Conservation (phyloP, 2,888 invertebrate genomes). For the Xestia ashworthii region DNA sequence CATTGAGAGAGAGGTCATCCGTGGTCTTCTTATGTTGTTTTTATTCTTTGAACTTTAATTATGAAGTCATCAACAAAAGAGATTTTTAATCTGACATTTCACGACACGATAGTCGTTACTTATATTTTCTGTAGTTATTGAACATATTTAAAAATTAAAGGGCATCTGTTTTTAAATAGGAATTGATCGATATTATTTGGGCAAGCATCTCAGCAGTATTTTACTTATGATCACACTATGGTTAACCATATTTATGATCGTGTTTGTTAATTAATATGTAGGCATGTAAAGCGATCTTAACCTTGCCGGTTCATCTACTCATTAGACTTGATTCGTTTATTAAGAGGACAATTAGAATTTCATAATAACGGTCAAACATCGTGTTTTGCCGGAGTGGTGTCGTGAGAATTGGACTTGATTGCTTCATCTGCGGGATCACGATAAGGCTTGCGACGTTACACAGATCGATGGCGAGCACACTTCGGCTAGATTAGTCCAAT, state of each 20-base stretch:
- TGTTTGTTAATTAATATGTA: slow-evolving; percentile 49
- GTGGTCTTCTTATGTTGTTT: slow-evolving; percentile 38
- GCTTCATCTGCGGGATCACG: slow-evolving; percentile 75
- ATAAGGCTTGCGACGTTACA: slow-evolving; percentile 66
- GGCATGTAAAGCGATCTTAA: slow-evolving; percentile 22
- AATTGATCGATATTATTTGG: background rate
- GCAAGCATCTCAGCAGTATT: slow-evolving; percentile 2
- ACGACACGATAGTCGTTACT: slow-evolving; percentile 23
- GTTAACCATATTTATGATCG: slow-evolving; percentile 11
- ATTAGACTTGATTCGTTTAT: slow-evolving; percentile 59
- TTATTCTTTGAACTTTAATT: slow-evolving; percentile 57
- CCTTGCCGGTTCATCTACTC: slow-evolving; percentile 29
- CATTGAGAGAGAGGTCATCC: slow-evolving; percentile 48
- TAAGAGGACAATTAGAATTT: slow-evolving; percentile 73
- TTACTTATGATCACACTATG: background rate
- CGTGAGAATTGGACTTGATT: slow-evolving; percentile 78
- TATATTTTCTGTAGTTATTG: slow-evolving; percentile 8
- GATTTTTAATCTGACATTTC: slow-evolving; percentile 57
- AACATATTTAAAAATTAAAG: slow-evolving; percentile 15
- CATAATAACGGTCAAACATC: slow-evolving; percentile 71
- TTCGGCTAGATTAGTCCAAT: slow-evolving; percentile 71
- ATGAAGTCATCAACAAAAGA: slow-evolving; percentile 54
- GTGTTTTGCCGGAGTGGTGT: slow-evolving; percentile 63
- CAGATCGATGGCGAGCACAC: slow-evolving; percentile 68
- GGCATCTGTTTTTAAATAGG: background rate